Percentiles rank a stretch among this genome's conserved stretches.
Evolutionary conservation across 2,888 invertebrate species (phyloP).

Genomic region (Dusona sp.): DNA sequence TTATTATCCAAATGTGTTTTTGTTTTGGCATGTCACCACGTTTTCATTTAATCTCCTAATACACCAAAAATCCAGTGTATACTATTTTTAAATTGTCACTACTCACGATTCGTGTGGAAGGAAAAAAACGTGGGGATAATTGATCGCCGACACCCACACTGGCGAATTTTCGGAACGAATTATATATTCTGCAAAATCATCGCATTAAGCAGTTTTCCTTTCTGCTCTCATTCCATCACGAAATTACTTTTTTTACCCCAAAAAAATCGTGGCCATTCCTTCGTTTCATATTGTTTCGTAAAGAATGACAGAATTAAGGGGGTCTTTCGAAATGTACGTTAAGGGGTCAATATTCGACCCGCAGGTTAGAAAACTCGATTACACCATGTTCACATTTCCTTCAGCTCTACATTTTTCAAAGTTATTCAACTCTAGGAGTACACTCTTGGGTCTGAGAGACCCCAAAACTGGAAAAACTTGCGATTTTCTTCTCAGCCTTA

Average conservation of each 20-base stretch:
- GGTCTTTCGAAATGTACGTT: too few species aligned
- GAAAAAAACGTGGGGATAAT: neutral
- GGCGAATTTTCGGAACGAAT: neutral
- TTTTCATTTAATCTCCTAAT: neutral
- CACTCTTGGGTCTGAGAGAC: neutral
- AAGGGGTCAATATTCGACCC: too few species aligned
- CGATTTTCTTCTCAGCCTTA: neutral
- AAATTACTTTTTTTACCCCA: neutral
- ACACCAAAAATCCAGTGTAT: neutral
- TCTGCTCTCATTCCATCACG: neutral
- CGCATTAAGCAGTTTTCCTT: neutral
- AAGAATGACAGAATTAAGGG: neutral
- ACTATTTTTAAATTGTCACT: neutral
- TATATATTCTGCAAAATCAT: constrained; percentile 12
- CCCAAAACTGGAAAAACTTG: neutral
- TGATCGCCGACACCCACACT: neutral
- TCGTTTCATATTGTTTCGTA: neutral
- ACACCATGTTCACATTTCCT: neutral
- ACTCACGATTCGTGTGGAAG: neutral
- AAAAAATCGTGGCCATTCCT: neutral
- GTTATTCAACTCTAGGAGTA: neutral
- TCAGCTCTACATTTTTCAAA: neutral
- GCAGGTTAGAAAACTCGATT: neutral
- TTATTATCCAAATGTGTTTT: neutral
- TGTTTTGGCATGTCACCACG: neutral